These are phyloP conservation scores for Puntigrus tetrazona DNA, from an alignment of 2,113 vertebrate species.

Conservation along the genomic window DNA sequence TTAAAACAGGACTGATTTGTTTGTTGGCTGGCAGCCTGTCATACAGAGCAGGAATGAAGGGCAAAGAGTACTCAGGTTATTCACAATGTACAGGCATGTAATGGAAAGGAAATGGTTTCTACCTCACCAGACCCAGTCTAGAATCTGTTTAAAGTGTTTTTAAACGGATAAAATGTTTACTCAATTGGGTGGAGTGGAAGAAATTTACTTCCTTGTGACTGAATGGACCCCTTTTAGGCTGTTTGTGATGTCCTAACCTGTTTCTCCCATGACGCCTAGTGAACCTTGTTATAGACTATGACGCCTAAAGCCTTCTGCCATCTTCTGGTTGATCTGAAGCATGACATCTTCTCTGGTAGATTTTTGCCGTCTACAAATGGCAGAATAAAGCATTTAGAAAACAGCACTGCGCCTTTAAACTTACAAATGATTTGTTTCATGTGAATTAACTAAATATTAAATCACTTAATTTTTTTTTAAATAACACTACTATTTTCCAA, in stretches of 20 bases:
- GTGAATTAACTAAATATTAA: background rate
- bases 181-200: constrained; percentile 54
- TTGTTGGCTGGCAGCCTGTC: background rate
- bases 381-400: background rate
- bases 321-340: constrained; percentile 44
- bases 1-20: constrained; percentile 33
- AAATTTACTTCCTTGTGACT: constrained; percentile 50
- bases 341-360: background rate
- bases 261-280: constrained; percentile 56
- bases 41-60: background rate
- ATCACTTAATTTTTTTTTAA: background rate
- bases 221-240: constrained; percentile 62
- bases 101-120: constrained; percentile 60
- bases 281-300: constrained; percentile 34
- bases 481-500: background rate
- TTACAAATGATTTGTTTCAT: background rate
- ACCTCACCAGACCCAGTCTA: constrained; percentile 19
- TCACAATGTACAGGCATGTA: constrained; percentile 46
- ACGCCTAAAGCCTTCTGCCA: constrained; percentile 18
- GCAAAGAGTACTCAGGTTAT: constrained; percentile 21
- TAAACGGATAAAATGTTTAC: constrained; percentile 63
- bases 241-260: constrained; percentile 40
- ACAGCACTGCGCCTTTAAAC: background rate
- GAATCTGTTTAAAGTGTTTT: constrained; percentile 57
- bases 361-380: background rate